These are phyloP conservation scores for Piscicola geometra DNA, from an alignment of 2,888 invertebrate genomes.

Conservation along the genomic window DNA sequence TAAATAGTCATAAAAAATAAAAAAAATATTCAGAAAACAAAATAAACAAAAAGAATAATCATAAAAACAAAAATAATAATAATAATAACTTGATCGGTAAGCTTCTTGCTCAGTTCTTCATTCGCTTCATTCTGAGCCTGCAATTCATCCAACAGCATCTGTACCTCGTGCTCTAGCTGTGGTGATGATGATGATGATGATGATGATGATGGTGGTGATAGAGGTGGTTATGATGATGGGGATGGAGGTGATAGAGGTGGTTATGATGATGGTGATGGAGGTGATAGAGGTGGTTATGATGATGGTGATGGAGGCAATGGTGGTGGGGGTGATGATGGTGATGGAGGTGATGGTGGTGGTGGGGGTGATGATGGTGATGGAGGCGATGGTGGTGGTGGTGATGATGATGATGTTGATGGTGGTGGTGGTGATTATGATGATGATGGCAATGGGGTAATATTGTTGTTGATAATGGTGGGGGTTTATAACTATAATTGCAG, in stretches of 20 bases:
- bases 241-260: conserved; percentile 21
- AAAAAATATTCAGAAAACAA: no score
- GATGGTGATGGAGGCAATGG: neutral
- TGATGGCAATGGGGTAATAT: neutral
- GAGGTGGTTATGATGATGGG: conserved; percentile 18
- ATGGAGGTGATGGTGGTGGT: conserved; percentile 11
- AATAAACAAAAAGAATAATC: no score
- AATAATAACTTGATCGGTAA: neutral
- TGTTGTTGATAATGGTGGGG: neutral
- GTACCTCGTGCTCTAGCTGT: neutral
- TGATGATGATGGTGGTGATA: neutral
- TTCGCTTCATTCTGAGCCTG: neutral
- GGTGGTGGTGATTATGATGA: neutral
- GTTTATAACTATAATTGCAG: neutral
- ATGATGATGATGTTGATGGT: neutral
- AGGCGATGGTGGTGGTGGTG: neutral
- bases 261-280: neutral
- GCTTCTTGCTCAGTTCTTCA: conserved; percentile 1
- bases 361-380: neutral
- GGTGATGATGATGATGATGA: neutral
- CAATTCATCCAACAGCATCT: neutral
- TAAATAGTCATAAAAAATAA: no score
- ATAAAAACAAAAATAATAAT: no score
- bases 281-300: neutral
- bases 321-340: conserved; percentile 14